Percentiles rank a stretch among this genome's conserved stretches.
Conservation (phyloP, 2,888 invertebrate species). For the Cyclophora albipunctata region DNA sequence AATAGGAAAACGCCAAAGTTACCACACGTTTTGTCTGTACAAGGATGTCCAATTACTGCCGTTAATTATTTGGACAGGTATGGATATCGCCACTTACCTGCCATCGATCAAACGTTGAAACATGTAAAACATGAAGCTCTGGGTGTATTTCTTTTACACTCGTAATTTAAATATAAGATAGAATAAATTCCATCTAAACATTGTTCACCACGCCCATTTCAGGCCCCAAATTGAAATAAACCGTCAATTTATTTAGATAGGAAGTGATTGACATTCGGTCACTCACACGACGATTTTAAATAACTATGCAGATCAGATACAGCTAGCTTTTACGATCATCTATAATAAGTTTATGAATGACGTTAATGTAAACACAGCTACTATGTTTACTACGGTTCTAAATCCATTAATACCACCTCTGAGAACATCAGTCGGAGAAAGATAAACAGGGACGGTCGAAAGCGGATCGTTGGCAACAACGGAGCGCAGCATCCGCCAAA, state of each 20-base stretch:
- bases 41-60: slow-evolving; percentile 34
- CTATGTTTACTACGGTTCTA: slow-evolving; percentile 38
- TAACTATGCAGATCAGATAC: no score
- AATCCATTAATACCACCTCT: slow-evolving; percentile 33
- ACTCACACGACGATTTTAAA: no score
- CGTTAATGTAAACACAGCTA: slow-evolving; percentile 22
- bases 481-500: slow-evolving; percentile 55
- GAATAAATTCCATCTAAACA: no score
- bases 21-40: slow-evolving; percentile 25
- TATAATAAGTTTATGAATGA: slow-evolving; percentile 22
- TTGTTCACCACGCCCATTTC: no score
- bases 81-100: slow-evolving; percentile 10
- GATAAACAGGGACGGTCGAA: slow-evolving; percentile 38
- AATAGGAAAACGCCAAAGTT: slow-evolving; percentile 45
- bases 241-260: no score
- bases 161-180: no score
- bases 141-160: no score
- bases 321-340: not conserved
- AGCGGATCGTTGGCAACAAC: slow-evolving; percentile 53
- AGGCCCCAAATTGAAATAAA: no score
- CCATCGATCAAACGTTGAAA: no score
- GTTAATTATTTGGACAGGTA: slow-evolving; percentile 35
- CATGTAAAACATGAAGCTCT: no score
- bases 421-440: slow-evolving; percentile 27
- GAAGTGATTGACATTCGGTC: no score